Evolutionary conservation across 2,797 vertebrate species (phyloP).

Genomic region (Pelodytes ibericus): DNA sequence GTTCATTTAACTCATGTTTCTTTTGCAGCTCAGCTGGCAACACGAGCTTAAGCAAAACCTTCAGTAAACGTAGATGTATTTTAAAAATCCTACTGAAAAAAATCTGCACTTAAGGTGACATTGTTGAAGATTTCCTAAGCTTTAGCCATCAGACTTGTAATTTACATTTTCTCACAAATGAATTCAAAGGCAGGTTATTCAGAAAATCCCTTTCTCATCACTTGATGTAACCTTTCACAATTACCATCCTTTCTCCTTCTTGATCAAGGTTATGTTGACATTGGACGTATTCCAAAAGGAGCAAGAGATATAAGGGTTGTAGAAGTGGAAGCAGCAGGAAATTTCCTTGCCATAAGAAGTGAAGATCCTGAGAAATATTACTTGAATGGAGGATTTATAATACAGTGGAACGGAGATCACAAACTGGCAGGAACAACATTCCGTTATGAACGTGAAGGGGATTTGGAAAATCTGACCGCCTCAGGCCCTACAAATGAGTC

Average conservation of each 20-base stretch:
- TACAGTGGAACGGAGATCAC: constrained; percentile 98
- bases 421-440: constrained; percentile 87
- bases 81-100: no score
- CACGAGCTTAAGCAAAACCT: no score
- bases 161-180: no score
- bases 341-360: constrained; percentile 89
- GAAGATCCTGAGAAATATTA: constrained; percentile 85
- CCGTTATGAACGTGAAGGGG: constrained; percentile 87
- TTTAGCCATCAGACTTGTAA: no score
- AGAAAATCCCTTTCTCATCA: no score
- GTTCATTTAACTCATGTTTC: no score
- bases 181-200: no score
- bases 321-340: constrained; percentile 89
- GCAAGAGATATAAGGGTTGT: constrained; percentile 89
- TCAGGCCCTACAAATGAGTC: constrained; percentile 88
- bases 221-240: no score
- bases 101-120: no score
- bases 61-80: no score
- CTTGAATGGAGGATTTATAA: constrained; percentile 94
- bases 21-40: no score
- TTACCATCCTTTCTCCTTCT: constrained; percentile 21
- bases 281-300: constrained; percentile 91
- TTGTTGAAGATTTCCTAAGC: no score
- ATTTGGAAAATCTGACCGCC: constrained; percentile 93
- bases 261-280: constrained; percentile 86